These are phyloP conservation scores for Dendrocincla tyrannina DNA, from an alignment of 2,797 vertebrate genomes.

Conservation along the genomic window DNA sequence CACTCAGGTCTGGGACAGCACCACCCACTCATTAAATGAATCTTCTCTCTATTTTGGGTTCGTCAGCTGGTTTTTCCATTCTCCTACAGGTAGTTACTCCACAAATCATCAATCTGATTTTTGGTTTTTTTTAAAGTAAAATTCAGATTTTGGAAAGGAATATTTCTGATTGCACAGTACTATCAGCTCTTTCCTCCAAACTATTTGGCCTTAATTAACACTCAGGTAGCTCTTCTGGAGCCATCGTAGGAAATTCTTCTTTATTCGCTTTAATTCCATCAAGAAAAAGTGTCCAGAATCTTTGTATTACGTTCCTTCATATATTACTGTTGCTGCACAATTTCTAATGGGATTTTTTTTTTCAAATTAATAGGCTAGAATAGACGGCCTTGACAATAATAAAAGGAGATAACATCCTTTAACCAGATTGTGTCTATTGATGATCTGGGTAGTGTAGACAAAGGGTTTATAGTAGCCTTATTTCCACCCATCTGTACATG, in stretches of 20 bases:
- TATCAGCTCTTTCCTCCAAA: neutral
- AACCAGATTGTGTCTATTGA: neutral
- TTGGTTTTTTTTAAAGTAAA: neutral
- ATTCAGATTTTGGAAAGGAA: neutral
- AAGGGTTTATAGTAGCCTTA: neutral
- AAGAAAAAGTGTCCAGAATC: neutral
- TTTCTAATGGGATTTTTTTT: neutral
- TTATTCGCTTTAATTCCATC: neutral
- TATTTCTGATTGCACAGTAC: neutral
- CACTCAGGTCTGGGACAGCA: no score
- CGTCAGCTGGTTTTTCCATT: no score
- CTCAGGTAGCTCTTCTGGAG: neutral
- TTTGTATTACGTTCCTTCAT: neutral
- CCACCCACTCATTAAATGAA: no score
- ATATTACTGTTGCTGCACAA: fast-evolving
- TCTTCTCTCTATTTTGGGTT: no score
- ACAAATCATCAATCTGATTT: neutral
- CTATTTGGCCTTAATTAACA: neutral
- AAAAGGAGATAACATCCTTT: neutral
- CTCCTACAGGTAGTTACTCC: no score
- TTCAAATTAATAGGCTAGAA: neutral
- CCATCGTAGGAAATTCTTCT: neutral
- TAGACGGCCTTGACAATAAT: neutral
- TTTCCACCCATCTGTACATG: neutral
- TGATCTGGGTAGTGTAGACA: neutral